Conservation (phyloP, 2,888 invertebrate species). For the Microctonus aethiopoides region DNA sequence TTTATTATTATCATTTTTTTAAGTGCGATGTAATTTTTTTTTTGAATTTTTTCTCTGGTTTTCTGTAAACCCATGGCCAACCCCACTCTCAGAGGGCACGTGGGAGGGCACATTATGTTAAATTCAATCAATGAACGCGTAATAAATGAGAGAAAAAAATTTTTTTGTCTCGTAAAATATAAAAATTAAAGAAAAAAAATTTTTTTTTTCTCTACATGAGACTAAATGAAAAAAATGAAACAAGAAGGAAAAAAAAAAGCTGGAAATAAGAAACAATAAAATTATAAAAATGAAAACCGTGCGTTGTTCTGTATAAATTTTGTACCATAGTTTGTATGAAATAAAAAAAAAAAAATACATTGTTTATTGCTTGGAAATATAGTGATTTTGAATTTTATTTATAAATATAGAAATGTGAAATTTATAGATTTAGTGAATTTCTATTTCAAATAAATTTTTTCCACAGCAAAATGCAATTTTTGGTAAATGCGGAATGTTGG, state of each 20-base stretch:
- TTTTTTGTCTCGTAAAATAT: too few species aligned
- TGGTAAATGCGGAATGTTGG: conserved; percentile 65
- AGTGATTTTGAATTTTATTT: background rate
- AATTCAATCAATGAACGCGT: background rate
- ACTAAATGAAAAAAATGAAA: conserved; percentile 19
- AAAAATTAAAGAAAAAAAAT: conserved; percentile 12
- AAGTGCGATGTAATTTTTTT: conserved; percentile 20
- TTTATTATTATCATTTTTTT: conserved; percentile 32
- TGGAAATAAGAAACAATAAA: conserved; percentile 39
- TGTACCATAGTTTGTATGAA: conserved; percentile 74
- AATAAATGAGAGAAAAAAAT: conserved; percentile 14
- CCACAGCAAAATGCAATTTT: conserved; percentile 71
- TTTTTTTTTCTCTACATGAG: too few species aligned
- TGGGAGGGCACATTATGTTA: too few species aligned
- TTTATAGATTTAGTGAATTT: conserved; percentile 67
- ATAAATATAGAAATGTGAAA: too few species aligned
- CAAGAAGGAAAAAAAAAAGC: conserved; percentile 24
- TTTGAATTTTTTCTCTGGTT: conserved; percentile 23
- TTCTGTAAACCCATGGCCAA: conserved; percentile 20
- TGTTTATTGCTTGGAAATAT: conserved; percentile 68
- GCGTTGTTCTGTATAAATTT: conserved; percentile 69
- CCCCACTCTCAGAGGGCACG: background rate
- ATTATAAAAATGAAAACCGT: conserved; percentile 65
- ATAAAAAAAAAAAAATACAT: conserved; percentile 63
- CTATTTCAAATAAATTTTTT: conserved; percentile 71